Evolutionary conservation across 2,113 vertebrate species (phyloP), one percentile per base, ranked within the genome.

Genomic region (Bubo blakistoni): DNA sequence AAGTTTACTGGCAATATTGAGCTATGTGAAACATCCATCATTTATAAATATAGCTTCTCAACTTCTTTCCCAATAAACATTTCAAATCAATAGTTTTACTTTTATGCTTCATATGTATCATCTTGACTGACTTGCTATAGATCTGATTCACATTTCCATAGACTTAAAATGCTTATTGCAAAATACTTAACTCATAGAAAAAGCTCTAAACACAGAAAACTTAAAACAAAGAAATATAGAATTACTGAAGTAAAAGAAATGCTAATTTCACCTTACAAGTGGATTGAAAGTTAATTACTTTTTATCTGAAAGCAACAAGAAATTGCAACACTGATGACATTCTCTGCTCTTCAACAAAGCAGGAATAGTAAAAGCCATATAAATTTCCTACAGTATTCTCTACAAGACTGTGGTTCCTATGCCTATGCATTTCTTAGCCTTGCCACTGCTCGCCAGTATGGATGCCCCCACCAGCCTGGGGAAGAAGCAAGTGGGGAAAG

Each of bases 401-500:
- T 16, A 34, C 14, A 42, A 38, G 30, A 16, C 59, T 32, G 13
- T 44, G 26, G 54, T 67, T 40, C 22, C 2, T 38, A 30, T 3
- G 8, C 7, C 25, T 14, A 8, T 18, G 47, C 7, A 13, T 69
- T 77, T 91, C 36, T 34, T 58, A 79, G 34, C 69, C 46, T 73
- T 0, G 0, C 13, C n/a, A 52, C 34, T 1, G 1, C 81, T 69
- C 4, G 2, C 12, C 49, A 63, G 5, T 26, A 34, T 0, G 1
- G 51, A 52, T 40, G 12, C 4, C 25, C 13, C 59, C 49, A 27
- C 20, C 70, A 49, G 40, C 9, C 42, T 13, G 24, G 21, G 25
- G 27, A 71, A 78, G 27, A 58, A 34, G 34, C 6, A 57, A 69
- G 10, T 0, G 0, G 18, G 40, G 16, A 87, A 52, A 52, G 20